These are phyloP conservation scores for Gonioctena quinquepunctata DNA, from an alignment of 1,140 invertebrate species.

Conservation along the genomic window DNA sequence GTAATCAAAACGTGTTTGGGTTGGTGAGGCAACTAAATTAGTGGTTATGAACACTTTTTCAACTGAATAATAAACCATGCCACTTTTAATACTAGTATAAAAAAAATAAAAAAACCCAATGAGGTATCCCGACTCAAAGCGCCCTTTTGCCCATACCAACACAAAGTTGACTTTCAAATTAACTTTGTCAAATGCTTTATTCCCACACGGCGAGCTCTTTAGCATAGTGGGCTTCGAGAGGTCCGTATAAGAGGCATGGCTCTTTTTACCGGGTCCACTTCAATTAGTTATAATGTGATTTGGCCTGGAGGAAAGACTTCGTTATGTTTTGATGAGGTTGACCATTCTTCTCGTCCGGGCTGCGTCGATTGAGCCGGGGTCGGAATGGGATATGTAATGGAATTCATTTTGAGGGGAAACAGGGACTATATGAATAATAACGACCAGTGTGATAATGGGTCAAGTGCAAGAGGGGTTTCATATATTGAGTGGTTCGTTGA, in stretches of 20 bases:
- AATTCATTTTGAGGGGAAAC: not conserved
- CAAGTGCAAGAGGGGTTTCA: too few relatives aligned
- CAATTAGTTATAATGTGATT: constrained; percentile 54
- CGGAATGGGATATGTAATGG: not conserved
- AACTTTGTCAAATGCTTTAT: constrained; percentile 30
- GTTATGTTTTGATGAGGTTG: constrained; percentile 52
- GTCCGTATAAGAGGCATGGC: constrained; percentile 17
- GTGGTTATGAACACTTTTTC: too few relatives aligned
- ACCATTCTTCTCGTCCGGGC: constrained; percentile 42
- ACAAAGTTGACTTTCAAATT: constrained; percentile 18
- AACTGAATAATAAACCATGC: too few relatives aligned
- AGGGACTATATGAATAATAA: too few relatives aligned
- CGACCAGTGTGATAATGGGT: too few relatives aligned
- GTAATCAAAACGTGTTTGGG: too few relatives aligned
- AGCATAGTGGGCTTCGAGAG: constrained; percentile 23
- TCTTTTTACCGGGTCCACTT: constrained; percentile 49
- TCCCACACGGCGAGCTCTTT: constrained; percentile 19
- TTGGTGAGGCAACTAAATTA: too few relatives aligned
- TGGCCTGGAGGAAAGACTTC: constrained; percentile 49
- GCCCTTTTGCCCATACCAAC: not conserved
- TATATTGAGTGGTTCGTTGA: too few relatives aligned
- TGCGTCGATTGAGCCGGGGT: constrained; percentile 6
- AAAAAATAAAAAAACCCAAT: not conserved
- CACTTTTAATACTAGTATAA: too few relatives aligned
- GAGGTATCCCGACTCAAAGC: not conserved